Evolutionary conservation across 1,140 invertebrate species (phyloP), one percentile per base, ranked within the genome.

Genomic region (Hylyphantes graminicola): DNA sequence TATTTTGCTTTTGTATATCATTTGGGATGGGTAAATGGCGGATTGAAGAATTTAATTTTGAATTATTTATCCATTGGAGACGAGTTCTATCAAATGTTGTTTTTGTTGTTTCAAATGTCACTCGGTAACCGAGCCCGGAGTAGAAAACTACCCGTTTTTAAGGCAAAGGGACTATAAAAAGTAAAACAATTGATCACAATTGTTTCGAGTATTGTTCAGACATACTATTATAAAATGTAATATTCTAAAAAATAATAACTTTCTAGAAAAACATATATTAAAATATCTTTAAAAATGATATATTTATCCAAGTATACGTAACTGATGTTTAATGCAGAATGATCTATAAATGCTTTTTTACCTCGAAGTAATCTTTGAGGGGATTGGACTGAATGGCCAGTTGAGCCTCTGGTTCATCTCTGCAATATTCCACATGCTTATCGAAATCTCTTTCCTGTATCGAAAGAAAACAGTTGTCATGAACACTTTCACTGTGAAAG

Each of bases 401-500:
- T 89, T 97, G 95, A 10, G 96, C 95, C 19, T 92, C 89, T 1
- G 95, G 95, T 90, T 97, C 95, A 88, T 96, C 94, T 89, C 93
- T 93, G 88, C 95, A 96, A 89, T 97, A 97, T 35, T 93, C 93
- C 19, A 96, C 96, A 90, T 97, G 96, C 88, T 96, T 95, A 90
- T 97, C 96, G 88, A 97, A 97, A 90, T 97, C 96, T 85, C 95
- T 91, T 91, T 97, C 96, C 92, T 86, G 55, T 5, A 51, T 10
- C 51, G 5, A 9, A 17, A 61, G 9, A 53, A 65, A 65, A 65
- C 9, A 65, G 5, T 65, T 2, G 0, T 12, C 17, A 59, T 59
- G 5, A 59, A 59, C n/a, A 59, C 57, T 59, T 59, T 59, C 8
- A 9, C 12, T 0, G 12, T 6, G 12, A 59, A 4, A 59, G n/a